phyloP scores from a whole-genome alignment of 2,797 vertebrate species.

The Megaceryle alcyon region DNA sequence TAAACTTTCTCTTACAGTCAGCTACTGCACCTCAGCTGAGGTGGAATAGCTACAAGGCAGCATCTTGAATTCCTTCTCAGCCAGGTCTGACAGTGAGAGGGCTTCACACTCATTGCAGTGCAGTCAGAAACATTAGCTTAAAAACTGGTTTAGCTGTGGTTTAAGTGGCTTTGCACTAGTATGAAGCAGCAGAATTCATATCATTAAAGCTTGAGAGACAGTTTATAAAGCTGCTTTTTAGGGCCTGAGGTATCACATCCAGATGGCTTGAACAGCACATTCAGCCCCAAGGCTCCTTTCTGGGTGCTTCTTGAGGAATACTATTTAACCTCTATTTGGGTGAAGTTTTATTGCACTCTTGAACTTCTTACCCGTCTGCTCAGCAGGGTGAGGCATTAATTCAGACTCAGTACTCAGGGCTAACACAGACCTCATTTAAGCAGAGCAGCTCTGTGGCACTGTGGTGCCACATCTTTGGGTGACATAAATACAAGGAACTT shows the following conservation, averaged over 20 bases:
- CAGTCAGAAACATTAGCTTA: not conserved
- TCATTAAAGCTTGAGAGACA: not conserved
- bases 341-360: not conserved
- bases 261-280: not conserved
- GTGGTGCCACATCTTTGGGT: accelerated
- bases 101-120: not conserved
- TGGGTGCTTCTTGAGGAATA: not conserved
- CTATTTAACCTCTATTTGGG: not conserved
- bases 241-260: not conserved
- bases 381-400: not conserved
- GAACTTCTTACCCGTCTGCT: not conserved
- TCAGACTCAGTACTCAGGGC: not conserved
- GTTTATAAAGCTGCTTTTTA: not conserved
- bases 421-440: accelerated
- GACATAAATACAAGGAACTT: not conserved
- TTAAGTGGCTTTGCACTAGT: not conserved
- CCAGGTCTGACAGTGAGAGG: not conserved
- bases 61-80: not conserved
- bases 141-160: not conserved
- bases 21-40: not conserved
- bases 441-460: not conserved
- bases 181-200: not conserved
- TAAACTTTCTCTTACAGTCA: not conserved
- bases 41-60: not conserved
- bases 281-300: not conserved